These are phyloP conservation scores for Urocitellus parryii DNA, from an alignment of 2,113 vertebrate species.

Conservation along the genomic window DNA sequence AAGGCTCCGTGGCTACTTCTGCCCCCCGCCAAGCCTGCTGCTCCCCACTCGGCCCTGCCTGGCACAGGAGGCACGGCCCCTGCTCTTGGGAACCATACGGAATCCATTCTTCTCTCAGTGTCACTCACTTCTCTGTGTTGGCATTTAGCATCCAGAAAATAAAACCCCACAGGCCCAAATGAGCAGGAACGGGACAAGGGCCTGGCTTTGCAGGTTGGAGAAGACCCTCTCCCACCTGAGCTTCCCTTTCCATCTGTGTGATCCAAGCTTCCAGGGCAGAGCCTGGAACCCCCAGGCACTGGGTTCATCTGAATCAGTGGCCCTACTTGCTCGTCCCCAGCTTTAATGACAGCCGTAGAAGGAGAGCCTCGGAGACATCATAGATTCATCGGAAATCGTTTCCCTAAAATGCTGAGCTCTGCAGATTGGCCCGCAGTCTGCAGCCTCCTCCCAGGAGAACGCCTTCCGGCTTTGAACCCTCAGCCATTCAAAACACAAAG, in stretches of 20 bases:
- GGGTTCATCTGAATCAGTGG: not conserved
- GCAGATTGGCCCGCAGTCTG: conserved; percentile 72
- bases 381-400: not conserved
- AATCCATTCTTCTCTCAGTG: not conserved
- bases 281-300: not conserved
- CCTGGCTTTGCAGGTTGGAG: not conserved
- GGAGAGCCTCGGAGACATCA: not conserved
- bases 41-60: not conserved
- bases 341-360: not conserved
- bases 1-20: no score
- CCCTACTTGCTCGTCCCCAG: not conserved
- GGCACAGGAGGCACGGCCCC: not conserved
- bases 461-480: conserved; percentile 85
- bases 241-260: not conserved
- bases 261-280: not conserved
- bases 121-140: not conserved
- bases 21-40: not conserved
- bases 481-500: conserved; percentile 77
- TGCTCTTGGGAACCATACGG: not conserved
- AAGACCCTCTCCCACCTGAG: not conserved
- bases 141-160: not conserved
- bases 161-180: not conserved
- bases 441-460: conserved; percentile 76
- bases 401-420: conserved; percentile 72
- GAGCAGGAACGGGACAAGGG: not conserved